Evolutionary conservation across 1,140 invertebrate species (phyloP).

Genomic region (Zaprionus vittiger): DNA sequence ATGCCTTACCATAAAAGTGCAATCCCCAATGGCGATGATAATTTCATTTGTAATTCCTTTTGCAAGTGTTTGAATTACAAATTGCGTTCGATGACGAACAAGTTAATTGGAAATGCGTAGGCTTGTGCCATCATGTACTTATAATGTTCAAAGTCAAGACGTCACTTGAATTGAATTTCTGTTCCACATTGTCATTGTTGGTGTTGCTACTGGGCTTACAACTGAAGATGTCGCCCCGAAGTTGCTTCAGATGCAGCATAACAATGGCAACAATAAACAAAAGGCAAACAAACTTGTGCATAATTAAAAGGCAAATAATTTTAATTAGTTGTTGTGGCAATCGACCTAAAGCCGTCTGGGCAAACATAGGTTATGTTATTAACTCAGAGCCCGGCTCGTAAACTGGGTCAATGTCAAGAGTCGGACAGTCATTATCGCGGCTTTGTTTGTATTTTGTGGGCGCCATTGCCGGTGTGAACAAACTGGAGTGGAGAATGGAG

Average conservation of each 20-base stretch:
- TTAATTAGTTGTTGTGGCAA: slow-evolving; percentile 76
- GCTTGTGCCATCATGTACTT: slow-evolving; percentile 1
- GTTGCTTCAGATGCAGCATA: slow-evolving; percentile 44
- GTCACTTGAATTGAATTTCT: slow-evolving; percentile 28
- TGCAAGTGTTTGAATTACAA: slow-evolving; percentile 11
- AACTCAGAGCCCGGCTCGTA: slow-evolving; percentile 30
- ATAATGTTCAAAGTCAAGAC: slow-evolving; percentile 45
- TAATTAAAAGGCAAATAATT: slow-evolving; percentile 53
- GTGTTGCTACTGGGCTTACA: slow-evolving; percentile 26
- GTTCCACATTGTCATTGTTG: slow-evolving; percentile 20
- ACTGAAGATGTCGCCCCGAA: slow-evolving; percentile 64
- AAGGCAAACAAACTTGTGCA: slow-evolving; percentile 23
- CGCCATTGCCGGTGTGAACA: slow-evolving; percentile 37
- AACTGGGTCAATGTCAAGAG: slow-evolving; percentile 76
- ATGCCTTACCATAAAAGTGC: not conserved
- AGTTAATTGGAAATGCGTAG: slow-evolving; percentile 21
- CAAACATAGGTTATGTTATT: slow-evolving; percentile 7
- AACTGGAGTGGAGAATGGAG: slow-evolving; percentile 41
- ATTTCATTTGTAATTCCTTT: slow-evolving; percentile 28
- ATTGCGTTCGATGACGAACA: slow-evolving; percentile 7
- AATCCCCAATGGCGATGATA: slow-evolving; percentile 9
- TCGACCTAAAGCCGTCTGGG: slow-evolving; percentile 24
- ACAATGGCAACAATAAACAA: slow-evolving; percentile 38
- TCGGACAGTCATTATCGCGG: slow-evolving; percentile 34
- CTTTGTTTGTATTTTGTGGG: slow-evolving; percentile 44